phyloP scores from a whole-genome alignment of 2,888 invertebrate genomes.

The Hirtodrosophila trivittata region DNA sequence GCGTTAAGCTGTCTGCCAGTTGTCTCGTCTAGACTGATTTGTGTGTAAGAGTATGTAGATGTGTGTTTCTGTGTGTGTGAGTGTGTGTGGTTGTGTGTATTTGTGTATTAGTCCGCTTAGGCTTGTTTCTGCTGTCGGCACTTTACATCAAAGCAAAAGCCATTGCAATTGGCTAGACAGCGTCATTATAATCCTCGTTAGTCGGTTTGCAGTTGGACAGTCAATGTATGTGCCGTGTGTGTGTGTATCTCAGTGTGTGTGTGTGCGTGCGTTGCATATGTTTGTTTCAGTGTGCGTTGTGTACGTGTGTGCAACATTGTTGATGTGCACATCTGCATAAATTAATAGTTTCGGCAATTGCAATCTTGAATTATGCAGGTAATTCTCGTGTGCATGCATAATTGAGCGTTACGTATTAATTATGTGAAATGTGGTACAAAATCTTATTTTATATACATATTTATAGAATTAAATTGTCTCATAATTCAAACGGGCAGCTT shows the following conservation, averaged over 20 bases:
- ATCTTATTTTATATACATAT: background rate
- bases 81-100: constrained; percentile 15
- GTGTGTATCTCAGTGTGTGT: constrained; percentile 16
- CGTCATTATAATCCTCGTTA: constrained; percentile 75
- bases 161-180: constrained; percentile 79
- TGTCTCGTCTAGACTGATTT: constrained; percentile 75
- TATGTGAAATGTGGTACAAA: background rate
- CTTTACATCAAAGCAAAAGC: constrained; percentile 76
- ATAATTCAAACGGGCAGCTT: no score
- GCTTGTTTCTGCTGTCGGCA: constrained; percentile 75
- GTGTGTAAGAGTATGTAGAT: constrained; percentile 19
- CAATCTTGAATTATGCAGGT: constrained; percentile 28
- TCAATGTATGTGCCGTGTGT: constrained; percentile 11
- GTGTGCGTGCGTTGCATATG: constrained; percentile 14
- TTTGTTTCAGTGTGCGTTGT: background rate
- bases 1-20: constrained; percentile 69
- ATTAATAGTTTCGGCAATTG: constrained; percentile 42
- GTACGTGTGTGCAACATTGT: constrained; percentile 8
- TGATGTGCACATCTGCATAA: constrained; percentile 43
- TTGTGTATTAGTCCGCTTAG: constrained; percentile 70
- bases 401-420: constrained; percentile 6
- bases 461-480: background rate
- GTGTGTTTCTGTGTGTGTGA: constrained; percentile 7
- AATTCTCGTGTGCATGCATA: constrained; percentile 2
- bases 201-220: constrained; percentile 61